phyloP scores from a whole-genome alignment of 2,888 invertebrate species.

The Bembecia ichneumoniformis region DNA sequence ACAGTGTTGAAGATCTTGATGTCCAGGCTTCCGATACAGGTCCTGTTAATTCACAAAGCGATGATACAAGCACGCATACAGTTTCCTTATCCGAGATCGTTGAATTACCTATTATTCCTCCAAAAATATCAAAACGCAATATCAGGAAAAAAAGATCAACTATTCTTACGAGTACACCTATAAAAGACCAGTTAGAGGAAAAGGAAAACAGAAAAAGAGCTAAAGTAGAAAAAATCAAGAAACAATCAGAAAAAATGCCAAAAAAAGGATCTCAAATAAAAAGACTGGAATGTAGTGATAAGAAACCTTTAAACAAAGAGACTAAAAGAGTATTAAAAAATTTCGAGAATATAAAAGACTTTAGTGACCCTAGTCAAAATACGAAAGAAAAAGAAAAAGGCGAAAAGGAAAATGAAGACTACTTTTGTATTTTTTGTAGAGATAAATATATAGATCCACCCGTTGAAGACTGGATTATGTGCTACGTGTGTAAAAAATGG shows the following conservation, averaged over 20 bases:
- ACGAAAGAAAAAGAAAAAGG: background rate
- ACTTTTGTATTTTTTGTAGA: conserved; percentile 6
- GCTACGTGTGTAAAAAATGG: conserved; percentile 10
- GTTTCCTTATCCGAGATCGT: conserved; percentile 9
- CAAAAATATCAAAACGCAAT: conserved; percentile 7
- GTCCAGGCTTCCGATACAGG: conserved; percentile 9
- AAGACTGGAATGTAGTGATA: too few relatives aligned
- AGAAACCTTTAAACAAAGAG: background rate
- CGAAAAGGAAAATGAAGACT: conserved; percentile 2
- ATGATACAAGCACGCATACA: conserved; percentile 8
- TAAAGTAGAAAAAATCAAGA: conserved; percentile 4
- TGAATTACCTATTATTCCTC: conserved; percentile 10
- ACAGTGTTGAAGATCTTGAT: conserved; percentile 5
- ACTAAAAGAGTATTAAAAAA: conserved; percentile 4
- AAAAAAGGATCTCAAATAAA: conserved; percentile 3
- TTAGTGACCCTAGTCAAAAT: background rate
- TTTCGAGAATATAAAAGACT: background rate
- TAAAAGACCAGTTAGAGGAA: conserved; percentile 9
- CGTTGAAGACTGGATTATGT: conserved; percentile 14
- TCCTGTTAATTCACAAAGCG: conserved; percentile 9
- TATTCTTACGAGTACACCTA: conserved; percentile 10
- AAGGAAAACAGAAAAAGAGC: conserved; percentile 11
- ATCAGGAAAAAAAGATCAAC: conserved; percentile 10
- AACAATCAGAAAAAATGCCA: background rate
- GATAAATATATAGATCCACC: conserved; percentile 2